phyloP scores from a whole-genome alignment of 2,888 invertebrate genomes.

The Danaus chrysippus region DNA sequence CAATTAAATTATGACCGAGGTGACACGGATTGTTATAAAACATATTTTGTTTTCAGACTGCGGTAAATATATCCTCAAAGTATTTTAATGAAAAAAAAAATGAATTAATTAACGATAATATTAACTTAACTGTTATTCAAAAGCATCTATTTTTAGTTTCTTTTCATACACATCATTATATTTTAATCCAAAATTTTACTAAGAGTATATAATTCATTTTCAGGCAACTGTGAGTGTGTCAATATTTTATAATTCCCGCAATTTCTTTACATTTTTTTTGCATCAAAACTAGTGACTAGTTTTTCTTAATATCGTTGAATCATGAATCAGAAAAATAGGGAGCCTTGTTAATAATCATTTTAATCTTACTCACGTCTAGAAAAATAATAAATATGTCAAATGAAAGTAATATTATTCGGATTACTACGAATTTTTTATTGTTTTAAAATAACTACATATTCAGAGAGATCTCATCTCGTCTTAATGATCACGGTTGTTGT shows the following conservation, averaged over 20 bases:
- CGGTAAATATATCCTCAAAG: constrained; percentile 23
- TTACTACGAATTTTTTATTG: too few relatives aligned
- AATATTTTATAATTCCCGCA: neutral
- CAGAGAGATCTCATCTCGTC: too few relatives aligned
- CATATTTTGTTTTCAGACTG: constrained; percentile 29
- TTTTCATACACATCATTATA: neutral
- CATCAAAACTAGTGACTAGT: too few relatives aligned
- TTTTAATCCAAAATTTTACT: neutral
- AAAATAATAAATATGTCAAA: too few relatives aligned
- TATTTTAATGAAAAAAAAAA: neutral
- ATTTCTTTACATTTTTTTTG: too few relatives aligned
- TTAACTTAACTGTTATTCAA: neutral
- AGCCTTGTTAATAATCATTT: too few relatives aligned
- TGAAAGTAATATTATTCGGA: too few relatives aligned
- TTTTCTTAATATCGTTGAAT: too few relatives aligned
- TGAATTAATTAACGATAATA: neutral
- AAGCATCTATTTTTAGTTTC: neutral
- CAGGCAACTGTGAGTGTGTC: constrained; percentile 26
- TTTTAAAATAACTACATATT: too few relatives aligned
- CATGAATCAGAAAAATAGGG: too few relatives aligned
- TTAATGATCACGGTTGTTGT: too few relatives aligned
- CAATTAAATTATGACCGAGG: neutral
- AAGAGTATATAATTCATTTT: constrained; percentile 13
- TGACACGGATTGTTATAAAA: neutral
- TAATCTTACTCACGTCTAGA: too few relatives aligned